Percentiles rank a stretch among this genome's conserved stretches.
phyloP scores from a whole-genome alignment of 1,140 invertebrate genomes.

The Rhizoglyphus robini region DNA sequence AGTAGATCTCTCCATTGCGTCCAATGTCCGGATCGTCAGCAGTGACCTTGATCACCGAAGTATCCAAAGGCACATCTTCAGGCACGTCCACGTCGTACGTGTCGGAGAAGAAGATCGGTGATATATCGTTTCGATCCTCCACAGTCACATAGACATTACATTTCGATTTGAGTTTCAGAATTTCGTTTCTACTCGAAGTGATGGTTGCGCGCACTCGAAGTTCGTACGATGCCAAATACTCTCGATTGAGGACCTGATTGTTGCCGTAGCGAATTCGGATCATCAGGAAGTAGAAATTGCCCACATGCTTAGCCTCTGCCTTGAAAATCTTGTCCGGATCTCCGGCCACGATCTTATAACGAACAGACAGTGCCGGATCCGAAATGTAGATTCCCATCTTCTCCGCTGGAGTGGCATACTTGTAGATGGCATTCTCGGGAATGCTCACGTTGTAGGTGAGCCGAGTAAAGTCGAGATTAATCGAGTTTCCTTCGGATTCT shows the following conservation, averaged over 20 bases:
- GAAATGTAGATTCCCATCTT: constrained; percentile 49
- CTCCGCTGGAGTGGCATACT: constrained; percentile 51
- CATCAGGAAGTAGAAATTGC: constrained; percentile 81
- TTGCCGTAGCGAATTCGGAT: constrained; percentile 71
- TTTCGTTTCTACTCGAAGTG: constrained; percentile 17
- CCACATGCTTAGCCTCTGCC: constrained; percentile 60
- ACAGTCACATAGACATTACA: constrained; percentile 57
- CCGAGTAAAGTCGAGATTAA: constrained; percentile 45
- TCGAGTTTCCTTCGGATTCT: too few relatives aligned
- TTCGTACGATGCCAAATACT: constrained; percentile 65
- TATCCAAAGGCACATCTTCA: constrained; percentile 72
- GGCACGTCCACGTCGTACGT: constrained; percentile 66
- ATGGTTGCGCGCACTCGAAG: constrained; percentile 60
- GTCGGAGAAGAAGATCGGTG: constrained; percentile 67
- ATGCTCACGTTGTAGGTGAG: constrained; percentile 73
- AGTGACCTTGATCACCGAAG: constrained; percentile 33
- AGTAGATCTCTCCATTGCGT: constrained; percentile 88
- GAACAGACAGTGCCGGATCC: constrained; percentile 40
- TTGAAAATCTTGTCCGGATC: constrained; percentile 83
- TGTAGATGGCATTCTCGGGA: constrained; percentile 74
- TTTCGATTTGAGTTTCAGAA: constrained; percentile 23
- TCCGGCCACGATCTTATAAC: constrained; percentile 65
- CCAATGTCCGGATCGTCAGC: constrained; percentile 89
- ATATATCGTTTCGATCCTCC: constrained; percentile 77
- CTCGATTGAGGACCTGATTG: constrained; percentile 71